Evolutionary conservation across 92 coral and sea anemone species (phyloP).

Genomic region (Bergia puertoricense): DNA sequence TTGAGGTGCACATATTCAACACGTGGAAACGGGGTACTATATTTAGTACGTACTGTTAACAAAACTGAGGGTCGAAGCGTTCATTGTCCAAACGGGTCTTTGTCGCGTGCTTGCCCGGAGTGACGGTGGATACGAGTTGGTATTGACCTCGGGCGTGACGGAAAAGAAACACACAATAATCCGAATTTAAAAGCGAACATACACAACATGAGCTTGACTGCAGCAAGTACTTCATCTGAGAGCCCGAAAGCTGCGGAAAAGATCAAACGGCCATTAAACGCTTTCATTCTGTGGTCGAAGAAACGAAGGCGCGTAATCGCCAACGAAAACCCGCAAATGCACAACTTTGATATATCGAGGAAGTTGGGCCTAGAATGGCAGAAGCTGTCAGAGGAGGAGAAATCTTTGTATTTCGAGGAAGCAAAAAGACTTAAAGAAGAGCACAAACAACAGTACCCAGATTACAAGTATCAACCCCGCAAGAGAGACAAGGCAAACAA

Average conservation of each 20-base stretch:
- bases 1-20: slow-evolving; percentile 77
- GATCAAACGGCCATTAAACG: slow-evolving; percentile 96
- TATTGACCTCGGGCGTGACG: slow-evolving; percentile 32
- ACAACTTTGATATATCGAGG: slow-evolving; percentile 96
- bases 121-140: slow-evolving; percentile 35
- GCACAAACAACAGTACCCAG: slow-evolving; percentile 89
- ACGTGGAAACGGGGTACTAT: slow-evolving; percentile 71
- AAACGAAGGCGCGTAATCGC: slow-evolving; percentile 94
- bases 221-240: slow-evolving; percentile 59
- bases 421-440: slow-evolving; percentile 94
- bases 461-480: slow-evolving; percentile 97
- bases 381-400: slow-evolving; percentile 85
- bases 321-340: slow-evolving; percentile 98
- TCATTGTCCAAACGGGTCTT: slow-evolving; percentile 54
- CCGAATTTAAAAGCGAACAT: background rate
- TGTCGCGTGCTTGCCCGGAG: slow-evolving; percentile 63
- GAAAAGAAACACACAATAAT: background rate
- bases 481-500: slow-evolving; percentile 89
- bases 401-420: slow-evolving; percentile 89
- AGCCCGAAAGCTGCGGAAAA: slow-evolving; percentile 74
- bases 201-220: slow-evolving; percentile 66
- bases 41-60: slow-evolving; percentile 64
- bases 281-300: slow-evolving; percentile 98
- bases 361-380: slow-evolving; percentile 98
- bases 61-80: slow-evolving; percentile 42